Percentiles rank a stretch among this genome's conserved stretches.
These are phyloP conservation scores for Caenorhabditis uteleia DNA, from an alignment of 2,888 invertebrate species.

Conservation along the genomic window DNA sequence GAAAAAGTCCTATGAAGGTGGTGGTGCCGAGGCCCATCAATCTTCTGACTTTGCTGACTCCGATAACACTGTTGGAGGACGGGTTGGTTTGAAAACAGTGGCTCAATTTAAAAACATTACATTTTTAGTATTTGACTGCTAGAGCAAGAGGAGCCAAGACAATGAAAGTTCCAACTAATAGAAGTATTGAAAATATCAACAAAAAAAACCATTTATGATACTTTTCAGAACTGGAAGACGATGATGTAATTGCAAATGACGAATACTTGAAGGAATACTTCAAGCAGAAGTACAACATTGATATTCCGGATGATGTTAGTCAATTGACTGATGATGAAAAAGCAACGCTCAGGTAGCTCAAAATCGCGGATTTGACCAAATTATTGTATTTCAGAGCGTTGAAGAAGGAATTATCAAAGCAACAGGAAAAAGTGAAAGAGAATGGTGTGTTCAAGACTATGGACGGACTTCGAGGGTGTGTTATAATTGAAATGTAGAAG, in stretches of 20 bases:
- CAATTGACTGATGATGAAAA: constrained; percentile 56
- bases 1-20: constrained; percentile 35
- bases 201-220: background rate
- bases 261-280: constrained; percentile 57
- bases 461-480: constrained; percentile 45
- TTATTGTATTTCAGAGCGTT: constrained; percentile 35
- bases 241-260: constrained; percentile 57
- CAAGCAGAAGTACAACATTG: constrained; percentile 60
- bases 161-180: constrained; percentile 38
- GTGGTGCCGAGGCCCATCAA: too few relatives aligned
- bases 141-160: constrained; percentile 43
- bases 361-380: background rate
- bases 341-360: constrained; percentile 44
- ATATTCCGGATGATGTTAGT: constrained; percentile 55
- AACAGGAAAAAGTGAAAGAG: constrained; percentile 45
- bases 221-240: constrained; percentile 47
- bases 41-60: constrained; percentile 18
- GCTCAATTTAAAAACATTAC: constrained; percentile 5
- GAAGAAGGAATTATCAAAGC: constrained; percentile 52
- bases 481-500: constrained; percentile 4
- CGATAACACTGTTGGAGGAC: constrained; percentile 45
- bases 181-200: constrained; percentile 9
- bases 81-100: constrained; percentile 26
- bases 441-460: constrained; percentile 54
- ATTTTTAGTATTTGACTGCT: constrained; percentile 38